Evolutionary conservation across 2,888 invertebrate genomes (phyloP).

Genomic region (Rhingia campestris): DNA sequence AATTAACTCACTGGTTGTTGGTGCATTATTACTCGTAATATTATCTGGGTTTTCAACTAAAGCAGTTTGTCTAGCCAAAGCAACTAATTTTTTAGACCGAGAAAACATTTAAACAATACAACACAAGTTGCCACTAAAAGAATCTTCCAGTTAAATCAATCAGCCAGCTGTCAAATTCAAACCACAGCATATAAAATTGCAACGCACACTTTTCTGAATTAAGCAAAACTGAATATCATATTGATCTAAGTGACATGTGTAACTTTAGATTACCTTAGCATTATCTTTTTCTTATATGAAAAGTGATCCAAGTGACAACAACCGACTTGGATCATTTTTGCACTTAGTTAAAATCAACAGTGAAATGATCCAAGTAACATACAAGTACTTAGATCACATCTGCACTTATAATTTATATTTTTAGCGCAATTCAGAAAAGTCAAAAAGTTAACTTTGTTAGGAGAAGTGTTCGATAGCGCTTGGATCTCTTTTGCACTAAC

Average conservation of each 20-base stretch:
- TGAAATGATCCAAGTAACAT: conserved; percentile 14
- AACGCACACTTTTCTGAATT: too few species aligned
- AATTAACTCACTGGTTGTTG: conserved; percentile 15
- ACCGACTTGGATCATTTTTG: conserved; percentile 14
- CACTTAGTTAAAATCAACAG: conserved; percentile 5
- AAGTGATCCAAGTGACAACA: conserved; percentile 4
- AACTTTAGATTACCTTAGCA: conserved; percentile 8
- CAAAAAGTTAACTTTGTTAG: conserved; percentile 7
- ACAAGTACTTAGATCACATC: conserved; percentile 16
- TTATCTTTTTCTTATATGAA: conserved; percentile 2
- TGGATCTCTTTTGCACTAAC: conserved; percentile 11
- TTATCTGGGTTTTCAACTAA: too few species aligned
- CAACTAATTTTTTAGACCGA: too few species aligned
- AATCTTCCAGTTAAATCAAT: too few species aligned
- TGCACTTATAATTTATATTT: conserved; percentile 12
- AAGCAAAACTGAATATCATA: conserved; percentile 1
- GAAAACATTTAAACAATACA: too few species aligned
- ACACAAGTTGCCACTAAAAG: too few species aligned
- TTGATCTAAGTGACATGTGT: conserved; percentile 2
- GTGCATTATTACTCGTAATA: too few species aligned
- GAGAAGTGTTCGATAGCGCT: conserved; percentile 17
- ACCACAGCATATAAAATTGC: too few species aligned
- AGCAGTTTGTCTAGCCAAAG: not conserved
- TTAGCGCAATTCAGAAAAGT: conserved; percentile 7
- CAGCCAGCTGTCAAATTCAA: too few species aligned